Conservation (phyloP, 2,113 vertebrate species). For the Odontophorus gujanensis region DNA sequence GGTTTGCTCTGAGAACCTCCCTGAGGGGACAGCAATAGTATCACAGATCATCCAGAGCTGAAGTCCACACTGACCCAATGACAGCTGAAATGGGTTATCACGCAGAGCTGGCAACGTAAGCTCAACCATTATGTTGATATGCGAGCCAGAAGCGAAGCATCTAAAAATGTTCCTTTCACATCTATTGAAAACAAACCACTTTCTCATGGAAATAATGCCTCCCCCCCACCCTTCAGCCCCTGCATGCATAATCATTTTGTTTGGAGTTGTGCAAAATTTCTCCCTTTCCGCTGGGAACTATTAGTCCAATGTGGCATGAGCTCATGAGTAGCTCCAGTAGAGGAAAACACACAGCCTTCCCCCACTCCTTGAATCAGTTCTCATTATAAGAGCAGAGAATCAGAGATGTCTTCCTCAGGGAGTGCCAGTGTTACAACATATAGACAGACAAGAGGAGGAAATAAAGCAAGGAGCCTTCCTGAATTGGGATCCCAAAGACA, state of each 20-base stretch:
- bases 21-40: not conserved
- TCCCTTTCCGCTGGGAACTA: not conserved
- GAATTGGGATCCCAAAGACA: not conserved
- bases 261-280: not conserved
- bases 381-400: not conserved
- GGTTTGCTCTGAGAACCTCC: rapidly evolving
- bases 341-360: not conserved
- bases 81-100: not conserved
- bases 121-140: not conserved
- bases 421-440: not conserved
- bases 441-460: not conserved
- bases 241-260: not conserved
- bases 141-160: not conserved
- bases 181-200: not conserved
- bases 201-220: not conserved
- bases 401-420: not conserved
- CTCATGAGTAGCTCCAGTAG: not conserved
- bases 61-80: not conserved
- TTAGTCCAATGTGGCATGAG: not conserved
- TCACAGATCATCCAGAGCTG: too few species aligned
- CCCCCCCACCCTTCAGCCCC: not conserved
- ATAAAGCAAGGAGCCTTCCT: not conserved
- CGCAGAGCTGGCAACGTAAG: not conserved
- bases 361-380: not conserved
- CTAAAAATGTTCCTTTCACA: not conserved